Conservation (phyloP, 1,140 invertebrate species). For the Euwallacea similis region DNA sequence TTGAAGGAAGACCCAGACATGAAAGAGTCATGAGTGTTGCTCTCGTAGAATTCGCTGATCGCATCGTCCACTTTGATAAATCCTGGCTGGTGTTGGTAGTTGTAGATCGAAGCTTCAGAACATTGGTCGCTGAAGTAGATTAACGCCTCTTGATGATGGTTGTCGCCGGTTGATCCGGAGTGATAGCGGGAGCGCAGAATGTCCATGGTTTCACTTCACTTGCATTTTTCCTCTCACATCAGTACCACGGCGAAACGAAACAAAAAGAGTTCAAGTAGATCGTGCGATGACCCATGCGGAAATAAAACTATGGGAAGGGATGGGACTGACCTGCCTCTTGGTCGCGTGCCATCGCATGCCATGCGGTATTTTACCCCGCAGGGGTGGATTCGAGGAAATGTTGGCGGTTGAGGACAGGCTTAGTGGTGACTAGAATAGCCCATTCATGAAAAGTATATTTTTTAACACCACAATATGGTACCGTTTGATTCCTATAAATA, state of each 20-base stretch:
- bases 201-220: conserved; percentile 8
- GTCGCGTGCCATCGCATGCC: conserved; percentile 30
- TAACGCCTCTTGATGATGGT: background rate
- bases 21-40: conserved; percentile 45
- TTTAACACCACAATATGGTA: too few species aligned
- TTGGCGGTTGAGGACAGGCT: too few species aligned
- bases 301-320: conserved; percentile 37
- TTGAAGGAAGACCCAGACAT: conserved; percentile 38
- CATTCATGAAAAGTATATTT: too few species aligned
- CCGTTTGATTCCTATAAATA: too few species aligned
- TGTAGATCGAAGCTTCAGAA: conserved; percentile 6
- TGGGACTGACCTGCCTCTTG: conserved; percentile 46
- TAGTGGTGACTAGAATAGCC: too few species aligned
- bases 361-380: too few species aligned
- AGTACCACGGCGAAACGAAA: background rate
- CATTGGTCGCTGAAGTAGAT: conserved; percentile 4
- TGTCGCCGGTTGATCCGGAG: background rate
- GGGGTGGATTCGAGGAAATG: too few species aligned
- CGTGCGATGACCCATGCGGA: conserved; percentile 43
- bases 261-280: conserved; percentile 17
- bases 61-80: conserved; percentile 33
- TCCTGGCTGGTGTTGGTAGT: conserved; percentile 19
- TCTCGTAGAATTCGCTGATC: conserved; percentile 41
- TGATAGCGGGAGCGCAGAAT: background rate
- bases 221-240: background rate